Evolutionary conservation across 2,113 vertebrate genomes (phyloP).

Genomic region (Pangasianodon gigas): DNA sequence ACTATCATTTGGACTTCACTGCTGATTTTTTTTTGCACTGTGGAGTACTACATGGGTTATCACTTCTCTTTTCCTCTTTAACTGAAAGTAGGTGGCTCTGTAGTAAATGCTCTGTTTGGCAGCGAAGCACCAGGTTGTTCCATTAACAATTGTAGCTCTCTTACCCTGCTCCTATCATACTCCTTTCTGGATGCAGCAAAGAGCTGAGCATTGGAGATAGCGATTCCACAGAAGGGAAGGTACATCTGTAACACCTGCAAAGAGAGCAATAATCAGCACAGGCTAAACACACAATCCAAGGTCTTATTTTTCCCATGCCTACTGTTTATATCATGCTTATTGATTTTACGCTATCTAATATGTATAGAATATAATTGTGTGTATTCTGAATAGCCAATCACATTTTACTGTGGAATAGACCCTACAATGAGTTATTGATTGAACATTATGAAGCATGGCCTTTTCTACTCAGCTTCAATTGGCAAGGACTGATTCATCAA

Average conservation of each 20-base stretch:
- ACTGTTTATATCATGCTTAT: not conserved
- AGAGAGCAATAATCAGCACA: slow-evolving; percentile 51
- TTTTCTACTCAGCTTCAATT: slow-evolving; percentile 58
- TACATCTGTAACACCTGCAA: slow-evolving; percentile 98
- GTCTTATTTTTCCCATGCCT: not conserved
- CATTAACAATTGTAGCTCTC: slow-evolving; percentile 49
- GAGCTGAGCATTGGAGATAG: slow-evolving; percentile 95
- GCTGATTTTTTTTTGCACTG: not conserved
- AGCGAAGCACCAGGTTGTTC: not conserved
- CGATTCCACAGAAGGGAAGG: slow-evolving; percentile 97
- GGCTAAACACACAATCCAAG: slow-evolving; percentile 20
- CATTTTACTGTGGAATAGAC: not conserved
- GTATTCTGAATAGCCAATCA: slow-evolving; percentile 1
- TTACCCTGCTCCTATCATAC: slow-evolving; percentile 97
- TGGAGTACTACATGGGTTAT: not conserved
- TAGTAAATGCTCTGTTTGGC: not conserved
- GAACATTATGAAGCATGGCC: slow-evolving; percentile 57
- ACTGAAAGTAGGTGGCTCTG: not conserved
- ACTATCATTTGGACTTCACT: too few species aligned
- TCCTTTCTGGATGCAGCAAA: slow-evolving; percentile 97
- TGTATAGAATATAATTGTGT: slow-evolving; percentile 1
- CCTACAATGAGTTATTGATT: slow-evolving; percentile 38
- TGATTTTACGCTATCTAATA: not conserved
- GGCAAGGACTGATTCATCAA: slow-evolving; percentile 61
- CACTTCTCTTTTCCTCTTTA: not conserved